phyloP scores from a whole-genome alignment of 2,113 vertebrate species.

The Dissostichus mawsoni region DNA sequence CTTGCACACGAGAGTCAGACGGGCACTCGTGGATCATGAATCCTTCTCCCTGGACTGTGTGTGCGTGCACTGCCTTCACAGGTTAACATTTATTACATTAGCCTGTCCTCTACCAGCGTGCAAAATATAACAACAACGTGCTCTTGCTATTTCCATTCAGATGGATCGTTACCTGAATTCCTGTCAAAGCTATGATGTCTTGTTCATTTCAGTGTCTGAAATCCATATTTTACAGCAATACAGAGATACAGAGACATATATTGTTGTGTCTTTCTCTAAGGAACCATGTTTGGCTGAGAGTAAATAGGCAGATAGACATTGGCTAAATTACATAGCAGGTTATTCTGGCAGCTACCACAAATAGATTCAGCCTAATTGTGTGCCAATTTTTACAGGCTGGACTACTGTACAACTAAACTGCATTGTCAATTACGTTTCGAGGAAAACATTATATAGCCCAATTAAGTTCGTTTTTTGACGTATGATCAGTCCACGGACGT shows the following conservation, averaged over 20 bases:
- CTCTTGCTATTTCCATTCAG: not conserved
- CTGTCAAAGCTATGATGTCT: not conserved
- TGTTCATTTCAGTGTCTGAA: not conserved
- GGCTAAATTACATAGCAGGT: not conserved
- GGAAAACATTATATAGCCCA: too few relatives aligned
- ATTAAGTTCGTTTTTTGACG: too few relatives aligned
- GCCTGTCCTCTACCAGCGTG: not conserved
- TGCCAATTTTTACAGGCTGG: not conserved
- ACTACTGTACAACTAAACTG: too few relatives aligned
- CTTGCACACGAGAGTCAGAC: slow-evolving; percentile 29
- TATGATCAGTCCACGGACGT: too few relatives aligned
- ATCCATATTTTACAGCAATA: not conserved
- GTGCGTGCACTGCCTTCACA: not conserved
- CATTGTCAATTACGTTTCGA: too few relatives aligned
- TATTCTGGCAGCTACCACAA: not conserved
- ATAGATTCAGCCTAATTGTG: not conserved
- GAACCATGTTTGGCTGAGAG: not conserved
- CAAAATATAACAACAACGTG: not conserved
- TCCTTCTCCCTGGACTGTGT: not conserved
- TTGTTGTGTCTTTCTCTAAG: not conserved
- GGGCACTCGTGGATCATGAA: slow-evolving; percentile 14
- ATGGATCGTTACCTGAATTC: not conserved
- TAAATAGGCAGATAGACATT: not conserved
- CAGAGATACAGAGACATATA: not conserved
- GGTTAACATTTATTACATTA: not conserved